Evolutionary conservation across 2,113 vertebrate genomes (phyloP).

Genomic region (Probosciger aterrimus): DNA sequence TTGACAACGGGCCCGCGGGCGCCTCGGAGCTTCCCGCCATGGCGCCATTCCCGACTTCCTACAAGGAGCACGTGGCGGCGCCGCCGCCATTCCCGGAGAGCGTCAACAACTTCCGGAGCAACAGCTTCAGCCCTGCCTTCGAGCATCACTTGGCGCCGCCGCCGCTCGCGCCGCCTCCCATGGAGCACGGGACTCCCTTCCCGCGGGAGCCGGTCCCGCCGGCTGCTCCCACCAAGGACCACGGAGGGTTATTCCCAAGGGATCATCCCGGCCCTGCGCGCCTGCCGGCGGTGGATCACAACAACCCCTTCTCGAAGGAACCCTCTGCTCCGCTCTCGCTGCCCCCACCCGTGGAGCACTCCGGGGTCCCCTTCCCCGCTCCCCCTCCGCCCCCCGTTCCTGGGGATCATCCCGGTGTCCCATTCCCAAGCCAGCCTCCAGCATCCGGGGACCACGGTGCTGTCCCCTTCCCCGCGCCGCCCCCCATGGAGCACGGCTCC

Average conservation of each 20-base stretch:
- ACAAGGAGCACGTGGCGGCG: conserved; percentile 70
- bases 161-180: conserved; percentile 1
- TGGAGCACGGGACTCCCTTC: conserved; percentile 73
- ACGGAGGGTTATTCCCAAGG: conserved; percentile 67
- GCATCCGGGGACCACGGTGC: conserved; percentile 61
- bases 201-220: conserved; percentile 70
- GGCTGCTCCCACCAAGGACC: conserved; percentile 68
- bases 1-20: conserved; percentile 74
- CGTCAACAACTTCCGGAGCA: conserved; percentile 72
- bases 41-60: conserved; percentile 66
- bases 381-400: conserved; percentile 68
- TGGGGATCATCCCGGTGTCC: conserved; percentile 61
- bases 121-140: conserved; percentile 68
- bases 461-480: conserved; percentile 66
- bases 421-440: conserved; percentile 64
- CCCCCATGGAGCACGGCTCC: conserved; percentile 56
- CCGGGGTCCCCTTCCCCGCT: conserved; percentile 72
- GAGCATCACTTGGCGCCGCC: conserved; percentile 69
- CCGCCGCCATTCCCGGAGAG: conserved; percentile 67
- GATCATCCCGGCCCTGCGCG: conserved; percentile 66
- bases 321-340: conserved; percentile 28
- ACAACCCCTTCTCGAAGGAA: conserved; percentile 73
- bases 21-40: conserved; percentile 65
- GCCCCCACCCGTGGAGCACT: conserved; percentile 65
- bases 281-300: conserved; percentile 71